Evolutionary conservation across 2,113 vertebrate genomes (phyloP).

Genomic region (Serinus canaria): DNA sequence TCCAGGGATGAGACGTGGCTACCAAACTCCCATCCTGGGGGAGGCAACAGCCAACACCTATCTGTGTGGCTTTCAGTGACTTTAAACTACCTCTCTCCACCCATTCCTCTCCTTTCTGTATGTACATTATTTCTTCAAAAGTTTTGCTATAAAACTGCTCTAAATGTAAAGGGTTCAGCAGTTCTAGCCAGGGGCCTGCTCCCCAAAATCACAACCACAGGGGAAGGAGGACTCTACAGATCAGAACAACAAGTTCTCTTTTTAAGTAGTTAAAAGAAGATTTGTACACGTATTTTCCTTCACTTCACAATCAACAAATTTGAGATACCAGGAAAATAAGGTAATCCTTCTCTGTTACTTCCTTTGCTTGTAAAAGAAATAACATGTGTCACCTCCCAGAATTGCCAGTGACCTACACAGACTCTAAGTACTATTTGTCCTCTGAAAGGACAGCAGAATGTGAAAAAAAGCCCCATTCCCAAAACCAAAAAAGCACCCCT

Average conservation of each 20-base stretch:
- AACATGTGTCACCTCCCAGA: background rate
- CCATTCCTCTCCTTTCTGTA: background rate
- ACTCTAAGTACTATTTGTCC: background rate
- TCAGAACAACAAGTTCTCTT: slow-evolving; percentile 19
- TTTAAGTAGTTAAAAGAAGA: background rate
- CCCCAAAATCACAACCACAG: slow-evolving; percentile 10
- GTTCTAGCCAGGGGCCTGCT: background rate
- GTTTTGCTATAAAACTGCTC: background rate
- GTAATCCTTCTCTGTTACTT: background rate
- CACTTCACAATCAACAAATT: slow-evolving; percentile 2
- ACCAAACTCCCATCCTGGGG: background rate
- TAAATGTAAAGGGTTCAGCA: slow-evolving; percentile 27
- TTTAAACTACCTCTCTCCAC: background rate
- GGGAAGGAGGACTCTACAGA: slow-evolving; percentile 41
- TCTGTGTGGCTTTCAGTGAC: background rate
- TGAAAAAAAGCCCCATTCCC: background rate
- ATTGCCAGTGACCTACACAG: background rate
- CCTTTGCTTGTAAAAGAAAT: background rate
- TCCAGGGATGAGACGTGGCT: background rate
- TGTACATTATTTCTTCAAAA: slow-evolving; percentile 18
- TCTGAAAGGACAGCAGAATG: background rate
- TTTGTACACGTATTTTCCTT: slow-evolving; percentile 28
- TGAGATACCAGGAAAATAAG: background rate
- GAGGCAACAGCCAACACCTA: background rate
- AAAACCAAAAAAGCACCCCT: background rate